Evolutionary conservation across 2,113 vertebrate species (phyloP).

Genomic region (Cynopterus brachyotis): DNA sequence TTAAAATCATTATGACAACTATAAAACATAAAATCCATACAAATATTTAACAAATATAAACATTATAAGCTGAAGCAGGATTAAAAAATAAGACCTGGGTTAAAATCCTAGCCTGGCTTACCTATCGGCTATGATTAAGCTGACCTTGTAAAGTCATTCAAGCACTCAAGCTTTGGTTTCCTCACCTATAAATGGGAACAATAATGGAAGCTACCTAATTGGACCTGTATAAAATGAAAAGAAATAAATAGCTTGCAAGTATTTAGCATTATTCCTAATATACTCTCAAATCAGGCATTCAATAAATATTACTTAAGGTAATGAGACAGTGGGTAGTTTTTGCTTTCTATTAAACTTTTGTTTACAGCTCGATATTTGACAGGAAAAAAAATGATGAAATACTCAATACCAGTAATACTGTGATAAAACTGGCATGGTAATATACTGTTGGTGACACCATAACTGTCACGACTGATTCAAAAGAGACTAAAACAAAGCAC

Average conservation of each 20-base stretch:
- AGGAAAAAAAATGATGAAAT: neutral
- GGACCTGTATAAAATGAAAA: slow-evolving; percentile 1
- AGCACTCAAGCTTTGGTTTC: slow-evolving; percentile 14
- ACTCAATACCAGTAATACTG: slow-evolving; percentile 5
- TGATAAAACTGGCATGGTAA: neutral
- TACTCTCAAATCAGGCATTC: neutral
- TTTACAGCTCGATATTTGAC: neutral
- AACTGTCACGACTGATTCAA: neutral
- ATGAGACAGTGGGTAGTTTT: neutral
- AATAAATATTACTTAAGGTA: slow-evolving; percentile 25
- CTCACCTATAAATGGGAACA: neutral
- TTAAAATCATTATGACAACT: slow-evolving; percentile 1
- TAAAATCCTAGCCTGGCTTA: neutral
- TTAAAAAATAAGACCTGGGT: slow-evolving; percentile 9
- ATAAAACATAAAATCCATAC: neutral
- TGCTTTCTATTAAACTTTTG: slow-evolving; percentile 7
- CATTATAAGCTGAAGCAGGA: neutral
- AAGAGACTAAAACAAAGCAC: neutral
- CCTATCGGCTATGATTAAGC: neutral
- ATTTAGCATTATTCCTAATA: slow-evolving; percentile 27
- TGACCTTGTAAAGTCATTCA: neutral
- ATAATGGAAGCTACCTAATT: neutral
- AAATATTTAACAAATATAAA: neutral
- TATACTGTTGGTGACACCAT: neutral
- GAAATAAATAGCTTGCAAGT: slow-evolving; percentile 8